Base-by-base conservation (phyloP, 2,888 invertebrate genomes). In the Brachynemurus nebulosus region DNA sequence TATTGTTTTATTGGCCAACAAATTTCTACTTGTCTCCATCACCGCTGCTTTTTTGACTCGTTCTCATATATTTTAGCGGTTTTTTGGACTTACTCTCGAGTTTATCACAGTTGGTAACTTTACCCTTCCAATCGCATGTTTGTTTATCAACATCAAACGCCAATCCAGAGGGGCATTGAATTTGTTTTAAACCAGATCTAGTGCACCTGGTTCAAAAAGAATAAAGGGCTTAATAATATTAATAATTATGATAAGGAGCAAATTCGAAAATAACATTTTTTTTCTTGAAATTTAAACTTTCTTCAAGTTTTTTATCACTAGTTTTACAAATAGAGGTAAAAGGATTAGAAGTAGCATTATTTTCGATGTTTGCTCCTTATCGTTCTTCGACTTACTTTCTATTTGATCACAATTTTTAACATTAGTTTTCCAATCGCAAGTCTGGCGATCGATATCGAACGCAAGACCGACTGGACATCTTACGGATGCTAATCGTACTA, bases 111-210 rank as follows among this genome's bases (percentile, higher is more conserved):
- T 85, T 91, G 76, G 75, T 80, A 76, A 92, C 92, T 81, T 91
- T 89, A 76, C 88, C 89, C 80, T 90, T 91, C 92, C 92, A 92
- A 80, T 92, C 90, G 76, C 92, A 92, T 69, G 91, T 92, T 78
- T 92, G 92, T 78, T 90, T 91, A 76, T 88, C 85, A 76, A 92
- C 81, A 80, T 92, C 92, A 80, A 92, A 92, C 74, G 90, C 83
- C 79, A 92, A 78, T 75, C 91, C 91, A 69, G 88, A 86, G 68
- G 92, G 91, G 74, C 92, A 92, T 73, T 88, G 86, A 76, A 92
- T 88, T 80, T 86, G 85, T 84, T 86, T 88, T 76, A 89, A 82
- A 77, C 88, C 88, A 75, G 88, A 85, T 75, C 81, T 86, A 76
- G 88, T 89, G 80, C 89, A 89, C 82, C 83, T 84, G 76, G 69